Evolutionary conservation across 2,797 vertebrate genomes (phyloP).

Genomic region (Bradypodion ventrale): DNA sequence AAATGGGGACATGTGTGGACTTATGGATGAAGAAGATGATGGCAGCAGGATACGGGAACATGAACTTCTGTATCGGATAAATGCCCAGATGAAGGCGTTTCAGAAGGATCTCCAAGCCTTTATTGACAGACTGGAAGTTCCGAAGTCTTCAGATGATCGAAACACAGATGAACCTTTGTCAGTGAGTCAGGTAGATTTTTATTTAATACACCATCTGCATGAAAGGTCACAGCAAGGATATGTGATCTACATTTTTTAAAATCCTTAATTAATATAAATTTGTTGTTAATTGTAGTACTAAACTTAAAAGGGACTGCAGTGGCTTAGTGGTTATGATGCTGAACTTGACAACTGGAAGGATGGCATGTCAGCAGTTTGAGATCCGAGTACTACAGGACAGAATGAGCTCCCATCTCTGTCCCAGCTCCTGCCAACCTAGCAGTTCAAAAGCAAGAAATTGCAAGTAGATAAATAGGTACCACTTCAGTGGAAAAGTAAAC

Average conservation of each 20-base stretch:
- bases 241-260: constrained; percentile 5
- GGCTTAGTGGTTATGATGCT: too few relatives aligned
- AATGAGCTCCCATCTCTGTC: too few relatives aligned
- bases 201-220: constrained; percentile 73
- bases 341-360: too few relatives aligned
- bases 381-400: too few relatives aligned
- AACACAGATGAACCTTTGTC: constrained; percentile 93
- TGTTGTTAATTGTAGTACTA: too few relatives aligned
- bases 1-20: constrained; percentile 92
- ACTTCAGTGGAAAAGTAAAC: too few relatives aligned
- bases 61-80: constrained; percentile 96
- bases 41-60: constrained; percentile 95
- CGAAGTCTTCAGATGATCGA: constrained; percentile 90
- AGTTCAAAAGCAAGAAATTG: too few relatives aligned
- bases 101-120: constrained; percentile 97
- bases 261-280: not conserved
- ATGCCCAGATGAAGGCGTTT: constrained; percentile 98
- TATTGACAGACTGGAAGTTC: constrained; percentile 95
- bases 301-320: too few relatives aligned
- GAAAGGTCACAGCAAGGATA: constrained; percentile 49
- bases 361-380: too few relatives aligned
- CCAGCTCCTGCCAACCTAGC: too few relatives aligned
- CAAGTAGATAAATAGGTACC: too few relatives aligned
- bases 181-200: constrained; percentile 89
- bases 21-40: constrained; percentile 94